phyloP scores from a whole-genome alignment of 2,113 vertebrate species.

The Acrocephalus kingi region DNA sequence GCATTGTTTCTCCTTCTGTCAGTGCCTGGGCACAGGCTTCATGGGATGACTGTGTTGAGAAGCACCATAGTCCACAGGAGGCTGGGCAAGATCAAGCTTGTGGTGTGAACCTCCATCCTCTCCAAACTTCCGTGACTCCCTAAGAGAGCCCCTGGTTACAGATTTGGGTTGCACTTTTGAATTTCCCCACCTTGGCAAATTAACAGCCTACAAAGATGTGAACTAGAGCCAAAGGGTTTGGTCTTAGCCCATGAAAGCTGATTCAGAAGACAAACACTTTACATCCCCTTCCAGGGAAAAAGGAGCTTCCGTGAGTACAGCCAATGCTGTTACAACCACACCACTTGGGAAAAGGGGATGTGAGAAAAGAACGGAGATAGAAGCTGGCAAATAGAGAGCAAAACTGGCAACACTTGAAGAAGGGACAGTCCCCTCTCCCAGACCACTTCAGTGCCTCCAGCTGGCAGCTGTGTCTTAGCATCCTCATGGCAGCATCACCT shows the following conservation, averaged over 20 bases:
- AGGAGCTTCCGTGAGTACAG: not conserved
- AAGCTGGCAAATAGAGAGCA: not conserved
- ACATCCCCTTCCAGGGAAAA: not conserved
- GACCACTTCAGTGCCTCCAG: not conserved
- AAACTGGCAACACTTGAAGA: not conserved
- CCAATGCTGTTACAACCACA: accelerated
- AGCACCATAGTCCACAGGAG: not conserved
- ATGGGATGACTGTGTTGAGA: not conserved
- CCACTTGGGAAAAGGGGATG: not conserved
- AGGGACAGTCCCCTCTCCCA: not conserved
- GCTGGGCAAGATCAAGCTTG: not conserved
- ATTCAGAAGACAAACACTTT: not conserved
- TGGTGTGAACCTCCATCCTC: not conserved
- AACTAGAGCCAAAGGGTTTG: not conserved
- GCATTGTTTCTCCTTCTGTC: not conserved
- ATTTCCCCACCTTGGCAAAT: not conserved
- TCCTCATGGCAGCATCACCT: not conserved
- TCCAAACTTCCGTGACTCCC: not conserved
- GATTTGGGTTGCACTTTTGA: not conserved
- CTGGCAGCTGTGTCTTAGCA: not conserved
- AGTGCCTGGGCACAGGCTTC: not conserved
- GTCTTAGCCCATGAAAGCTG: not conserved
- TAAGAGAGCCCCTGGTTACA: not conserved
- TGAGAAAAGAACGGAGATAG: not conserved
- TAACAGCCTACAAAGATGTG: not conserved